Evolutionary conservation across 2,888 invertebrate species (phyloP), one percentile per base, ranked within the genome.

Genomic region (Galerucella nymphaeae): DNA sequence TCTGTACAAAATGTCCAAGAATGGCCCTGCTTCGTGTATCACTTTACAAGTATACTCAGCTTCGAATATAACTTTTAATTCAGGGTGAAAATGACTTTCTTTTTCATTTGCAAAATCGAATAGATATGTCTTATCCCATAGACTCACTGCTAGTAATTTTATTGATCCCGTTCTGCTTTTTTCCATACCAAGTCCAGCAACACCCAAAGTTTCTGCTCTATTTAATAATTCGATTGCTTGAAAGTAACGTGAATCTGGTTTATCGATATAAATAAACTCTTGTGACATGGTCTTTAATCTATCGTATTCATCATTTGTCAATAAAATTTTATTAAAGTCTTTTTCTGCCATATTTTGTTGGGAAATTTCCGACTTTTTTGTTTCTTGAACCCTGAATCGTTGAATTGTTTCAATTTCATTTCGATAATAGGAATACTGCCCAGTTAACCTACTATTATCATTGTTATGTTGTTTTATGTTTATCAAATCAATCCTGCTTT

Each of bases 61-160:
- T 73, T 79, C 79, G 38, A 81, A 75, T 13, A 81, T 75, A 11
- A 77, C 73, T 70, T 78, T 80, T 8, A 80, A 45, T 74, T 79
- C 80, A 13, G 76, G 76, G 65, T 80, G 79, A 38, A 80, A 71
- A 57, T 76, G 66, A 13, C 75, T 66, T 30, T 76, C 73, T 45
- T 74, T 75, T 42, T 76, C 57, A 71, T 75, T 70, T 8, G 64
- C 62, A 50, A 80, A 64, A 72, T 80, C 79, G 69, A 80, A 78
- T 20, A 80, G 63, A 59, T 76, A 80, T 2, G 77, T 77, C 72
- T 80, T 76, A 50, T 79, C 75, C 78, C 80, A 80, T 10, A 78
- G 76, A 59, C 75, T 75, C 2, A 80, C 42, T 8, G 71, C 76
- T 1, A 80, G 73, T 45, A 80, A 64, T 55, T 74, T 70, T 45